Percentiles rank a stretch among this genome's conserved stretches.
These are phyloP conservation scores for Molossus molossus DNA, from an alignment of 2,797 vertebrate species.

Conservation along the genomic window DNA sequence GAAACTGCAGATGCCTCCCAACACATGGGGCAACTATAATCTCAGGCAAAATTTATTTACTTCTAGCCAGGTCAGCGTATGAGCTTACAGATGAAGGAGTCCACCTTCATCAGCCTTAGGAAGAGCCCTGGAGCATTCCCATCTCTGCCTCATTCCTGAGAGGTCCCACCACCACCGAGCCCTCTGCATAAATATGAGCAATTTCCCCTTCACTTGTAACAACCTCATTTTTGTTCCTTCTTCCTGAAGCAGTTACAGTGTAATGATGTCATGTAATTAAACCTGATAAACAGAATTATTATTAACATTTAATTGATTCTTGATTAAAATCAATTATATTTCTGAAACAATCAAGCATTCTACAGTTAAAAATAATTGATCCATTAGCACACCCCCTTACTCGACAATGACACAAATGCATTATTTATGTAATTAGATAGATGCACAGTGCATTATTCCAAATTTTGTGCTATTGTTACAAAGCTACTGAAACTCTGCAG, in stretches of 20 bases:
- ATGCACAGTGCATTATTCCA: slow-evolving; percentile 88
- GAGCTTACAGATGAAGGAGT: slow-evolving; percentile 55
- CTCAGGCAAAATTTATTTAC: too few relatives aligned
- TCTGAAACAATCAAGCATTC: slow-evolving; percentile 90
- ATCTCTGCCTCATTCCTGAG: neutral
- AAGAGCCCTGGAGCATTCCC: neutral
- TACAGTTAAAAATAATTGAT: slow-evolving; percentile 92
- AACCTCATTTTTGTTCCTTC: slow-evolving; percentile 68
- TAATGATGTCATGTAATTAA: slow-evolving; percentile 86
- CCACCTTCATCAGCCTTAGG: neutral
- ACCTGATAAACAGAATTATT: slow-evolving; percentile 89
- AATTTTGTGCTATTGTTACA: slow-evolving; percentile 88
- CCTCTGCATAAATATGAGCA: neutral
- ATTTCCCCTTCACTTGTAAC: neutral
- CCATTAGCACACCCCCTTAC: slow-evolving; percentile 89
- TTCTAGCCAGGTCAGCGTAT: neutral
- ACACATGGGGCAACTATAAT: too few relatives aligned
- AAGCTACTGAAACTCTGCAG: slow-evolving; percentile 77
- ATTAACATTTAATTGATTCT: slow-evolving; percentile 91
- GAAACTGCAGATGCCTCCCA: too few relatives aligned
- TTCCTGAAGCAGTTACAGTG: slow-evolving; percentile 76
- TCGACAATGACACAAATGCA: slow-evolving; percentile 91
- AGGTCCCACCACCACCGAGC: neutral
- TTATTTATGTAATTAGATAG: slow-evolving; percentile 92
- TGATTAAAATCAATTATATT: slow-evolving; percentile 92